Evolutionary conservation across 2,113 vertebrate species (phyloP).

Genomic region (Euleptes europaea): DNA sequence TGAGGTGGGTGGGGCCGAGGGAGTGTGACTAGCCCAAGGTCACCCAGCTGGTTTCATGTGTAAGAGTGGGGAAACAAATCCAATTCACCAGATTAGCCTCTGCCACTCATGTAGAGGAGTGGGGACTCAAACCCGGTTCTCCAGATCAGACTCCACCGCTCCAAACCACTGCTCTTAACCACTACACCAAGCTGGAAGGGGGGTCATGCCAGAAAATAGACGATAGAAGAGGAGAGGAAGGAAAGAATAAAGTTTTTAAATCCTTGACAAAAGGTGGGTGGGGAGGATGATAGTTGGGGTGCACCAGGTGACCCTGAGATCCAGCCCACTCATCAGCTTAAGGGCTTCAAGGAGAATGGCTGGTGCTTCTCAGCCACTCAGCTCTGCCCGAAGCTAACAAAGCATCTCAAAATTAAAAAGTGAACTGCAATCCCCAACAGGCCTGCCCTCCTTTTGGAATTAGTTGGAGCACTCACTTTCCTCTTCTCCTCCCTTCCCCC

Average conservation of each 20-base stretch:
- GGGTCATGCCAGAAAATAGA: not conserved
- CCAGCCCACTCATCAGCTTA: conserved; percentile 22
- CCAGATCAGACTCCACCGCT: no score
- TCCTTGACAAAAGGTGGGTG: not conserved
- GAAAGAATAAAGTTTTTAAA: not conserved
- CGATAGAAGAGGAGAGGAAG: not conserved
- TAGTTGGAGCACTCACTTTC: conserved; percentile 49
- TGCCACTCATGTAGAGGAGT: no score
- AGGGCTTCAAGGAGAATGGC: conserved; percentile 46
- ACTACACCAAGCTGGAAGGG: no score
- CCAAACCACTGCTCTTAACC: no score
- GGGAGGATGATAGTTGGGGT: not conserved
- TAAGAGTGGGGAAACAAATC: no score
- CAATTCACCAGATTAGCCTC: no score
- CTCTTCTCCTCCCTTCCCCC: not conserved
- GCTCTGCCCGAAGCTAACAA: conserved; percentile 63
- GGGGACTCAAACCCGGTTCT: no score
- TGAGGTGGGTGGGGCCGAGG: no score
- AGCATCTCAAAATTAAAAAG: conserved; percentile 71
- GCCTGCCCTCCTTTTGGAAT: conserved; percentile 72
- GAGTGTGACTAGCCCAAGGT: no score
- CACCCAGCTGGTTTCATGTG: no score
- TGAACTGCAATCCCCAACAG: conserved; percentile 71
- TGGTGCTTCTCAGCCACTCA: conserved; percentile 53
- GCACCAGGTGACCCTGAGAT: conserved; percentile 23